Percentiles rank a stretch among this genome's conserved stretches.
Evolutionary conservation across 2,888 invertebrate species (phyloP).

Genomic region (Eilema caniola): DNA sequence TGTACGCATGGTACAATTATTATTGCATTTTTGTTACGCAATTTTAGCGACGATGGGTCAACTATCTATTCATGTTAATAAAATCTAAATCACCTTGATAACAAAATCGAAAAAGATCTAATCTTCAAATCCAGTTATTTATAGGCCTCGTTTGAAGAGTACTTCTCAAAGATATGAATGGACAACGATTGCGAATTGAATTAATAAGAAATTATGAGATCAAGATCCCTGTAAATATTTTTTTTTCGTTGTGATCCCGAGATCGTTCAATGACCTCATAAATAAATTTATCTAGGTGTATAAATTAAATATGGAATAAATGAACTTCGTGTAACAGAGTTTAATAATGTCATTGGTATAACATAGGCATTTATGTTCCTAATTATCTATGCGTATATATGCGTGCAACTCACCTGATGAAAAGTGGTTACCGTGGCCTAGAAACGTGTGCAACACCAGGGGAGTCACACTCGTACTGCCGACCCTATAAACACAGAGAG

Average conservation of each 20-base stretch:
- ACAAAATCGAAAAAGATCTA: neutral
- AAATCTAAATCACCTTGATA: slow-evolving; percentile 2
- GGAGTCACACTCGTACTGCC: too few species aligned
- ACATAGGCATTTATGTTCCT: neutral
- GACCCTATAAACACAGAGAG: too few species aligned
- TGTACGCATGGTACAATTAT: too few species aligned
- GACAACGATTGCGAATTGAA: slow-evolving; percentile 29
- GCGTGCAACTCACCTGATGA: too few species aligned
- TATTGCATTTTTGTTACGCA: too few species aligned
- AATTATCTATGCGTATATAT: too few species aligned
- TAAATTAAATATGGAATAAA: neutral
- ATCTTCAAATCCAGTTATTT: slow-evolving; percentile 4
- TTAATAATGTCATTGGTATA: neutral
- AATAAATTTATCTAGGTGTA: neutral
- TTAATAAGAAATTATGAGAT: slow-evolving; percentile 41
- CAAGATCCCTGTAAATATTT: slow-evolving; percentile 16
- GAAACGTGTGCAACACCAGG: too few species aligned
- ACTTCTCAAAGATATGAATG: slow-evolving; percentile 35
- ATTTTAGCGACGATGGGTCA: neutral
- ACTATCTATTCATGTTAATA: neutral
- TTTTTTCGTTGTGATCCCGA: slow-evolving; percentile 15
- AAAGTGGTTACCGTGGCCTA: too few species aligned
- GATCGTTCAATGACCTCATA: slow-evolving; percentile 45
- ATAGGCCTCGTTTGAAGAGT: slow-evolving; percentile 12
- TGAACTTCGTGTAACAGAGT: neutral